Base-by-base conservation (phyloP, 2,113 vertebrate genomes). In the Symphodus melops region DNA sequence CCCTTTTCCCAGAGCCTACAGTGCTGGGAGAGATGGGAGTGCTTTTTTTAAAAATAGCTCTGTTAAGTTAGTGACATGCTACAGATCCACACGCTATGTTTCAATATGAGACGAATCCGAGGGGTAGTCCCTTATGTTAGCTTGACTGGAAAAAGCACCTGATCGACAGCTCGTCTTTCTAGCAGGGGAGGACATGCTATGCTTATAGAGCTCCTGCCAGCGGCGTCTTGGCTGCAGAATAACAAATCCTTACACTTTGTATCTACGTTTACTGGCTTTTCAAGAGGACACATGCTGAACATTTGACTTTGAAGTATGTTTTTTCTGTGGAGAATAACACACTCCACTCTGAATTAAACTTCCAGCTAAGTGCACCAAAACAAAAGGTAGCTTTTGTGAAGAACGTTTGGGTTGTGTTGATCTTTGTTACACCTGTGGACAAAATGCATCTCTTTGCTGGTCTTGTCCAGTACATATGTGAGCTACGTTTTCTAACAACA, bases 1-100 rank as follows among this genome's bases (percentile, higher is more conserved):
- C 88, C 75, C 76, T 90, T 87, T 85, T 88, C 88, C 86, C 84
- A 86, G 78, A 84, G 87, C 84, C 84, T 88, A 71, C 42, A 55
- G 81, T 39, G 60, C 82, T 70, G 79, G 74, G 87, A 87, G 83
- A 77, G 85, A 82, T 68, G 80, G 72, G 61, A 80, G 71, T 72
- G 82, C 39, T 28, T 54, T 72, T 75, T 89, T 91, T 83, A 83
- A 88, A 90, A 92, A 91, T 90, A 90, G 86, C 91, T 87, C 76
- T 84, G 70, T 79, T 87, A 79, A 48, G 82, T 84, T 77, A 86
- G 87, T 48, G 81, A 84, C 85, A 78, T 68, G 73, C 79, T 84
- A 83, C 81, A 86, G 77, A 84, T 84, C 88, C 68, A 81, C 74
- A 74, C 60, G 79, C 83, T 81, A 36, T 69, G 75, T 84, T 90